A percentile compares a stretch with the other conserved stretches of the same genome.
phyloP scores from a whole-genome alignment of 2,888 invertebrate species.

The Tiliacea citrago region DNA sequence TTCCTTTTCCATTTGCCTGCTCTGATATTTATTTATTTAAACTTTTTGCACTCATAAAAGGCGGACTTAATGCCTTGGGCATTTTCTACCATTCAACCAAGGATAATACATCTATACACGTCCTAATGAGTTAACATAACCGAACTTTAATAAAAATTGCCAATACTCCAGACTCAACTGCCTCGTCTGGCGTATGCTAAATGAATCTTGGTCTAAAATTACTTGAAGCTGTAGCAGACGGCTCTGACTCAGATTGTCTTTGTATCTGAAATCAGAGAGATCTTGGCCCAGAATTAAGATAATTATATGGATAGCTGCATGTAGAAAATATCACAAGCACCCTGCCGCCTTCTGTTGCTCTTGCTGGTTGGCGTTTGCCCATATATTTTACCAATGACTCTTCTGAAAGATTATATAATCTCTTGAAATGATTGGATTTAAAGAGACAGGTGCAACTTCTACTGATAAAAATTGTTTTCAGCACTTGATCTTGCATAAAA shows the following conservation, averaged over 20 bases:
- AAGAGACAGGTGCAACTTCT: not conserved
- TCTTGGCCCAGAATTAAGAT: conserved; percentile 40
- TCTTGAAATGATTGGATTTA: not conserved
- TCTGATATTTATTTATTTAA: no score
- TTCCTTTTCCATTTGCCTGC: no score
- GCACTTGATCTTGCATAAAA: not conserved
- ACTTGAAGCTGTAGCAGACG: conserved; percentile 31
- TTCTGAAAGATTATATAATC: not conserved
- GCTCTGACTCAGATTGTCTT: conserved; percentile 40
- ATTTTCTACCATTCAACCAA: no score
- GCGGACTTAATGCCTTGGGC: no score
- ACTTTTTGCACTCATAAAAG: no score
- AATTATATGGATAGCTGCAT: conserved; percentile 23
- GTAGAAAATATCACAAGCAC: not conserved
- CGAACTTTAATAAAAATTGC: not conserved
- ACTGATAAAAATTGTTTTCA: not conserved
- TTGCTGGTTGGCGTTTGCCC: not conserved
- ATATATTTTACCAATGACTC: not conserved
- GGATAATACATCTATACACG: no score
- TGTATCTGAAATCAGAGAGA: conserved; percentile 37
- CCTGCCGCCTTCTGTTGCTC: not conserved
- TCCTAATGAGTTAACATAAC: not conserved
- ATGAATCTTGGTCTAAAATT: conserved; percentile 38
- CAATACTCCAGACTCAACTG: not conserved
- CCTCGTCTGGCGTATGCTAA: conserved; percentile 26